These are phyloP conservation scores for Cathartes aura DNA, from an alignment of 2,113 vertebrate genomes.

Conservation along the genomic window DNA sequence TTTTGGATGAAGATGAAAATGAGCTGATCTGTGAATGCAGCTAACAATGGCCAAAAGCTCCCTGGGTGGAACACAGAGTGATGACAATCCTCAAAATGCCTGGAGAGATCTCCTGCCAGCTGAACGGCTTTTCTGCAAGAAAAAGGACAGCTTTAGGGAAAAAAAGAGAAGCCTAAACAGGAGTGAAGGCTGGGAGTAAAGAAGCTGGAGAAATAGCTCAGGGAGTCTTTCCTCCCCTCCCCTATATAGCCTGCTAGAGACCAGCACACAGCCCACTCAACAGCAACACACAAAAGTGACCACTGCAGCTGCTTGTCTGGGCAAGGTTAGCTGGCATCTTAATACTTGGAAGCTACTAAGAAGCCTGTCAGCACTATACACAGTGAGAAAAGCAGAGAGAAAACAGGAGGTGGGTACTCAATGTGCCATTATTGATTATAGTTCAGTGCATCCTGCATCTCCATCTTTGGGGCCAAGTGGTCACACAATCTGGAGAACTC, in stretches of 20 bases:
- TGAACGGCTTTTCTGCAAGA: background rate
- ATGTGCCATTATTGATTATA: background rate
- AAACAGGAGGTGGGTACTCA: background rate
- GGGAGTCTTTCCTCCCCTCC: background rate
- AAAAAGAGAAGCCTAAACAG: background rate
- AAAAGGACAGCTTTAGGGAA: background rate
- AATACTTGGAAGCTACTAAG: background rate
- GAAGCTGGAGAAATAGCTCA: background rate
- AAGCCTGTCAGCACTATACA: background rate
- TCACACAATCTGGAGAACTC: background rate
- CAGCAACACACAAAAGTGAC: background rate
- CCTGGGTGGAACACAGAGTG: background rate
- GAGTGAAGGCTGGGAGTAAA: background rate
- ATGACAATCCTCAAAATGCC: constrained; percentile 15
- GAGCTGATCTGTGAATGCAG: constrained; percentile 34
- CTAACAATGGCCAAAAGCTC: constrained; percentile 35
- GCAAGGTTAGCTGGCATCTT: background rate
- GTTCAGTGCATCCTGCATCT: background rate
- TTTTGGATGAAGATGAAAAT: constrained; percentile 27
- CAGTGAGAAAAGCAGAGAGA: background rate
- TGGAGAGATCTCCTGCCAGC: constrained; percentile 33
- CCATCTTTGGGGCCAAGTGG: background rate
- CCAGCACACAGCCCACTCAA: background rate
- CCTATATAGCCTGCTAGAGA: background rate
- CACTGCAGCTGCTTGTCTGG: background rate